Percentiles rank a stretch among this genome's conserved stretches.
Evolutionary conservation across 2,113 vertebrate species (phyloP).

Genomic region (Himantopus leucocephalus): DNA sequence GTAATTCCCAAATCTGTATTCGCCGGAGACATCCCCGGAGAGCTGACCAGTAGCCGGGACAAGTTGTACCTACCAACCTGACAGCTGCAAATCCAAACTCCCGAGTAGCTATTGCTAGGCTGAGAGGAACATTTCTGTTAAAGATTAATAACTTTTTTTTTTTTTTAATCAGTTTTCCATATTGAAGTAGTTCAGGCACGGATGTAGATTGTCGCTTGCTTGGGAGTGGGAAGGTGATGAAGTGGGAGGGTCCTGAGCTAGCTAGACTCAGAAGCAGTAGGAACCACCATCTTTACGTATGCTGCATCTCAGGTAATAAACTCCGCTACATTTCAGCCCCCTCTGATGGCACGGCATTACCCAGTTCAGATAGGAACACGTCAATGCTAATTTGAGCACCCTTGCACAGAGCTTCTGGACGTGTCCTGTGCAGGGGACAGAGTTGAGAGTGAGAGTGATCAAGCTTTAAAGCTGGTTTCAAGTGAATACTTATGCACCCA

Average conservation of each 20-base stretch:
- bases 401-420: not conserved
- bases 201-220: not conserved
- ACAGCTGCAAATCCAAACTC: not conserved
- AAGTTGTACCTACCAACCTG: too few species aligned
- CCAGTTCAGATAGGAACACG: not conserved
- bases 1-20: not conserved
- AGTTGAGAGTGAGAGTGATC: not conserved
- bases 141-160: not conserved
- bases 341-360: not conserved
- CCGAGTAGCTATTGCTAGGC: not conserved
- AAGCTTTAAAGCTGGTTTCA: not conserved
- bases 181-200: not conserved
- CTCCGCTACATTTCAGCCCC: not conserved
- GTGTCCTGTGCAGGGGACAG: not conserved
- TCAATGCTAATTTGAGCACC: not conserved
- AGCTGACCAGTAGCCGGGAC: not conserved
- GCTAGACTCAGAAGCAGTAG: not conserved
- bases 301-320: not conserved
- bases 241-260: not conserved
- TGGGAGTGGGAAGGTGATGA: not conserved
- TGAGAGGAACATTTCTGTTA: not conserved
- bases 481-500: not conserved
- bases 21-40: accelerated
- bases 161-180: not conserved
- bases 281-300: accelerated